Evolutionary conservation across 2,797 vertebrate species (phyloP), one percentile per base, ranked within the genome.

Genomic region (Amphiprion clarkii): DNA sequence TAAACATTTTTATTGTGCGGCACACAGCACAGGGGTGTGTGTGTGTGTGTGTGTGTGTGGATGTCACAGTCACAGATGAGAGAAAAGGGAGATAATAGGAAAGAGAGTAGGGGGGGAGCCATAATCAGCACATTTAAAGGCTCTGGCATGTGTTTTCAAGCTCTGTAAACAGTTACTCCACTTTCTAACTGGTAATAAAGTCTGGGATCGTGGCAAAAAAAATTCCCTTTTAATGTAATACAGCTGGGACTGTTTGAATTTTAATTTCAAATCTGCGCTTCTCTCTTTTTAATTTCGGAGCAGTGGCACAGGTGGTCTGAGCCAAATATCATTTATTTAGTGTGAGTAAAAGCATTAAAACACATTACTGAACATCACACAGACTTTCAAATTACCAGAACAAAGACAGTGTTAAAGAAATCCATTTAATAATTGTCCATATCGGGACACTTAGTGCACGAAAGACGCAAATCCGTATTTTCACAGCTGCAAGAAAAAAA

Each of bases 221-320:
- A 65, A 69, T 27, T 67, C 73, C 71, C 42, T 73, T 84, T 72
- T 77, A 78, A 66, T 82, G 76, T 69, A 79, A 87, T 79, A 76
- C 84, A 91, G 65, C 67, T 69, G 76, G 64, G 69, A 83, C 31
- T 74, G 76, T 33, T 44, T 76, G 71, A 68, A 67, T 82, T 79
- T 78, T 85, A 78, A 86, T 75, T 83, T 80, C 46, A 78, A 82
- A 91, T 86, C 78, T 80, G 67, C 42, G 69, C 71, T 74, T 79
- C 79, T 86, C 86, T 87, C 58, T 67, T 82, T 71, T 88, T 82
- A 57, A 84, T 91, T 89, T 75, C 62, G 71, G 57, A 88, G 72
- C 70, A 44, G 65, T 44, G 9, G 74, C 67, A 67, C 79, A 83
- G 81, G 80, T 83, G 89, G 79, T 71, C 70, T 16, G 59, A 54